Base-by-base conservation (phyloP, 2,797 vertebrate species). In the Buphagus erythrorhynchus region DNA sequence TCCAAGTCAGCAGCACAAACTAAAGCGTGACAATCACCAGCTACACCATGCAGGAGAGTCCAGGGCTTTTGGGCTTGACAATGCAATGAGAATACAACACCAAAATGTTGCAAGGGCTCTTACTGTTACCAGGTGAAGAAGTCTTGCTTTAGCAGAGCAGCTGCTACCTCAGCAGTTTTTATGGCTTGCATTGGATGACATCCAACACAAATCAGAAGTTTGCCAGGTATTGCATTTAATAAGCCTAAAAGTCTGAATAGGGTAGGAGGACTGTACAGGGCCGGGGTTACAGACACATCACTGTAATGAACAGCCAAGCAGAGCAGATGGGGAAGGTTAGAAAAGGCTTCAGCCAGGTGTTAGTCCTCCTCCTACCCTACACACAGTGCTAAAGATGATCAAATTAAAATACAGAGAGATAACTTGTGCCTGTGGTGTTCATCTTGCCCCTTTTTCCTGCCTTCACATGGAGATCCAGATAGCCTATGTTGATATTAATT, bases 1-100 rank as follows among this genome's bases (percentile, higher is more conserved):
- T 81, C 79, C 90, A 74, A 87, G 72, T 48, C 94, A 96, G 77
- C 80, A 92, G 94, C 95, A 96, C 79, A 76, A 74, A 74, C 52
- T 31, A 33, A 91, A 79, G 38, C 46, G 66, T 51, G 52, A 84
- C 61, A 78, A 43, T 51, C 68, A 81, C 57, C 3, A 6, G 74
- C 71, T 76, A 35, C 18, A 87, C 36, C 94, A 77, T 74, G 91
- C 92, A 93, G 65, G 54, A 88, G 43, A 91, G 16, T 26, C 68
- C 82, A 69, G 80, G 21, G 74, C 67, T 87, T 46, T 58, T 5
- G 55, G 72, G 52, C 54, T 80, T 49, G 40, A 84, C 74, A 89
- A 69, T 46, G 45, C 81, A 93, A 69, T 38, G 62, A 88, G 21
- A 75, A 88, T 29, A 68, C 9, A 68, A 73, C 16, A 84, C 67